Evolutionary conservation across 2,797 vertebrate genomes (phyloP), one percentile per base, ranked within the genome.

Genomic region (Lutra lutra): DNA sequence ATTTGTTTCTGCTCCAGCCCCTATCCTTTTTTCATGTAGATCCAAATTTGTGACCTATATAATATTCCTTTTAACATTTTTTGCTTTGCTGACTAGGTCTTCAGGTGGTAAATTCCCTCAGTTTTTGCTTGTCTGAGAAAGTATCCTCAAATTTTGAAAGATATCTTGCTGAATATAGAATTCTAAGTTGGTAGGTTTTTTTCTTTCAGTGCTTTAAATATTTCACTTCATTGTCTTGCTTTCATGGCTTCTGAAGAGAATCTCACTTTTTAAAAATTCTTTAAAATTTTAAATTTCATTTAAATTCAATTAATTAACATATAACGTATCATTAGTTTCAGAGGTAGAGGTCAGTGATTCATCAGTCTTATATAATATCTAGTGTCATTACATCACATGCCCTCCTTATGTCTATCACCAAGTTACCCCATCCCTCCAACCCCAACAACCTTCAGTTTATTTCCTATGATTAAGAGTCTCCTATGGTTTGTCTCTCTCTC

Each of bases 41-140:
- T 29, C 32, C 27, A 79, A 83, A 40, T 92, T 94, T 93, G 43
- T 94, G 80, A 51, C 20, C 3, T 51, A 27, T 62, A 14, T 93
- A n/a, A 70, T 84, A 79, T 91, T 93, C 48, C 35, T 77, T 86
- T 85, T 82, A 70, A 48, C 20, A 35, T 86, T 94, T 82, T 75
- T 89, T 94, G 88, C 29, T 54, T 80, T 96, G 56, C 20, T 91
- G 29, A 35, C 5, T 18, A 96, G 60, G 4, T 82, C 32, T 72
- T 38, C 46, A 64, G 51, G 21, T 3, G 20, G 43, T 64, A 43
- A 94, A 64, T 77, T 80, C 32, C 27, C 7, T 48, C 18, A 8
- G 21, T 27, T 89, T 94, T 88, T 93, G 72, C 70, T 75, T 78
- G 54, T 48, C 58, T 80, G 20, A 56, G 72, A 29, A 87, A 46